Evolutionary conservation across 1,140 invertebrate species (phyloP).

Genomic region (Melitaea cinxia): DNA sequence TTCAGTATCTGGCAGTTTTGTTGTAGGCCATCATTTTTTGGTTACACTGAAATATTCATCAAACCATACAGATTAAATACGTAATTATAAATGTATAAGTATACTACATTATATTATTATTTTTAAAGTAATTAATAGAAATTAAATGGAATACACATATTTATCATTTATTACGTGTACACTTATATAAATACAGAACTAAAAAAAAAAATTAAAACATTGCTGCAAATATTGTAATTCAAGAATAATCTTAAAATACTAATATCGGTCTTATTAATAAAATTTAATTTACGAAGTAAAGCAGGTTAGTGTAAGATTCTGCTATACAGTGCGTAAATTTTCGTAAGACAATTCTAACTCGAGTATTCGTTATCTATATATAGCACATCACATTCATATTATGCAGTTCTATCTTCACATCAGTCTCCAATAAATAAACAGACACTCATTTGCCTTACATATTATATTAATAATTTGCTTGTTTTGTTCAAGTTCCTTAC

Average conservation of each 20-base stretch:
- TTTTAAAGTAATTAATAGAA: too few species aligned
- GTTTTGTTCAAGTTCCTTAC: slow-evolving; percentile 2
- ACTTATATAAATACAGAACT: not conserved
- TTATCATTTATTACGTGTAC: too few species aligned
- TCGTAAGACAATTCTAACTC: not conserved
- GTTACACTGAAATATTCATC: too few species aligned
- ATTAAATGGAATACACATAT: too few species aligned
- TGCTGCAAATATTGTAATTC: not conserved
- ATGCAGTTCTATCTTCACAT: not conserved
- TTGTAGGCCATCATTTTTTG: too few species aligned
- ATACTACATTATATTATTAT: too few species aligned
- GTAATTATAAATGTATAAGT: too few species aligned
- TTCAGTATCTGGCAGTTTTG: too few species aligned
- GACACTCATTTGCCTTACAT: not conserved
- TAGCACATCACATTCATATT: slow-evolving; percentile 10
- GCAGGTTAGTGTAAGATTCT: too few species aligned
- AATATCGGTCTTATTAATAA: not conserved
- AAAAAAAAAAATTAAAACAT: not conserved
- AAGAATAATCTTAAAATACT: not conserved
- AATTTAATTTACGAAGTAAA: too few species aligned
- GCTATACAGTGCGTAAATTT: too few species aligned
- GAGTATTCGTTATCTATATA: not conserved
- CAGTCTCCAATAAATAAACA: slow-evolving; percentile 15
- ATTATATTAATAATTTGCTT: not conserved
- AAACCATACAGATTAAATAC: too few species aligned